phyloP scores from a whole-genome alignment of 2,888 invertebrate genomes.

The Alentia gelatinosa region DNA sequence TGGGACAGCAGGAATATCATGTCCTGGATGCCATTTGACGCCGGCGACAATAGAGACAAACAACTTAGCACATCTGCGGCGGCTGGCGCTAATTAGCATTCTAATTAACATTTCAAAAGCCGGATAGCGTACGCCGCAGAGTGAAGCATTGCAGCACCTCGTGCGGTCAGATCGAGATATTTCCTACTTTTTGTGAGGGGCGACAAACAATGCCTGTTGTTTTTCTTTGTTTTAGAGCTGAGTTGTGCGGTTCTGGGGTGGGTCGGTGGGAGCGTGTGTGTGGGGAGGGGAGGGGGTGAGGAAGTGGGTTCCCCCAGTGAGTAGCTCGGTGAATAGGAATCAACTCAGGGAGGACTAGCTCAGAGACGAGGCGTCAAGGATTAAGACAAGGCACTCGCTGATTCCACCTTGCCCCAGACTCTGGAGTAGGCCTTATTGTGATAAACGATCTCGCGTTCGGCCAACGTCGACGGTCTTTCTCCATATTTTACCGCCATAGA shows the following conservation, averaged over 20 bases:
- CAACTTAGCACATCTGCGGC: neutral
- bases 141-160: neutral
- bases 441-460: too few relatives aligned
- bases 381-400: too few relatives aligned
- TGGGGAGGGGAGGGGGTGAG: neutral
- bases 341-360: too few relatives aligned
- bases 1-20: neutral
- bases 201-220: neutral
- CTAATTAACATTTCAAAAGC: slow-evolving; percentile 37
- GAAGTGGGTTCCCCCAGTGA: too few relatives aligned
- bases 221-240: neutral
- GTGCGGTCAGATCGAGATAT: neutral
- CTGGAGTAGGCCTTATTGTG: too few relatives aligned
- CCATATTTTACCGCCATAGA: too few relatives aligned
- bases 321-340: too few relatives aligned
- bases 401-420: too few relatives aligned
- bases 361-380: too few relatives aligned
- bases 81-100: neutral
- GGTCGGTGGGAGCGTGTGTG: too few relatives aligned
- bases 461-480: too few relatives aligned
- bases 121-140: neutral
- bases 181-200: neutral
- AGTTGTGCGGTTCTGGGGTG: neutral
- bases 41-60: slow-evolving; percentile 4
- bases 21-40: slow-evolving; percentile 26